These are phyloP conservation scores for Aplodontia rufa DNA, from an alignment of 2,113 vertebrate species.

Conservation along the genomic window DNA sequence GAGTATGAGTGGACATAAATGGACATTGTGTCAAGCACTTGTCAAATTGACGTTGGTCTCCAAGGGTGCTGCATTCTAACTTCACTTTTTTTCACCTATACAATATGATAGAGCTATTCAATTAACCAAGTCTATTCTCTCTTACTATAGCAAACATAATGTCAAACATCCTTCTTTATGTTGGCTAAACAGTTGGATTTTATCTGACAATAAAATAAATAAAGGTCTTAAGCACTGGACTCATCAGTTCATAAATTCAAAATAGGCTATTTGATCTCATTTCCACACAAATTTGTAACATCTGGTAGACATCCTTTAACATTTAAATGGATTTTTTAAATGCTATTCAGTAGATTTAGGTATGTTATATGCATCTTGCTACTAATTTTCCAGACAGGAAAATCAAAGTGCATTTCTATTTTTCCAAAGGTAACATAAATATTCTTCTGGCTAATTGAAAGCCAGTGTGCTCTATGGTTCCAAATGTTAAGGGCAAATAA, in stretches of 20 bases:
- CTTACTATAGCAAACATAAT: background rate
- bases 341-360: background rate
- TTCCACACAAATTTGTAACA: slow-evolving; percentile 61
- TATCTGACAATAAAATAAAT: slow-evolving; percentile 61
- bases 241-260: slow-evolving; percentile 57
- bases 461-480: background rate
- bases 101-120: background rate
- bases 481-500: background rate
- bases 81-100: background rate
- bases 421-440: slow-evolving; percentile 16
- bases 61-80: background rate
- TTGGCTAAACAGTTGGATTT: slow-evolving; percentile 53
- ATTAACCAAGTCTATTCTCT: background rate
- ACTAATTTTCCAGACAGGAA: slow-evolving; percentile 41
- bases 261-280: slow-evolving; percentile 39
- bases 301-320: slow-evolving; percentile 49
- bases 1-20: background rate
- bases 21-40: background rate
- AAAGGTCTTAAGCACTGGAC: slow-evolving; percentile 34
- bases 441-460: slow-evolving; percentile 36
- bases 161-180: slow-evolving; percentile 32
- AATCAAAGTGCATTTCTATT: slow-evolving; percentile 40
- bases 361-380: background rate
- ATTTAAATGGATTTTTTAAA: slow-evolving; percentile 56
- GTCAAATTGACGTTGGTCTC: background rate